Percentiles rank a stretch among this genome's conserved stretches.
Evolutionary conservation across 2,797 vertebrate genomes (phyloP).

Genomic region (Lutjanus argentimaculatus): DNA sequence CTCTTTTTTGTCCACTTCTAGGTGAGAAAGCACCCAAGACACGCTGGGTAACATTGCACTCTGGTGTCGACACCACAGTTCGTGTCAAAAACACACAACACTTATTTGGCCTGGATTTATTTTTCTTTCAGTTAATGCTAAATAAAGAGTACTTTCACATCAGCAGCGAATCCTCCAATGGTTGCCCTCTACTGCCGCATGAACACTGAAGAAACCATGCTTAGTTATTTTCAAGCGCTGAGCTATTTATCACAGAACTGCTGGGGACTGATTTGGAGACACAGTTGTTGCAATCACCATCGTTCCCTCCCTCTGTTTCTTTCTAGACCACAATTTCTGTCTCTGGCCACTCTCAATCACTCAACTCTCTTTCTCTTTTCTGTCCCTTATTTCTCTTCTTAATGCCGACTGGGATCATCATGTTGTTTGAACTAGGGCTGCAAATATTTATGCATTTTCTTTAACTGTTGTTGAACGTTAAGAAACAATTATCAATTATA

Average conservation of each 20-base stretch:
- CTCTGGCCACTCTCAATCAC: slow-evolving; percentile 10
- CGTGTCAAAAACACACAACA: not conserved
- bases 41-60: not conserved
- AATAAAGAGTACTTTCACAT: slow-evolving; percentile 15
- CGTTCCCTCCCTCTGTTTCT: slow-evolving; percentile 19
- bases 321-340: slow-evolving; percentile 21
- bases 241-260: slow-evolving; percentile 41
- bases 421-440: too few relatives aligned
- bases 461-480: too few relatives aligned
- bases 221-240: slow-evolving; percentile 18
- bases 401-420: slow-evolving; percentile 20
- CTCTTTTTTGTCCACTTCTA: too few relatives aligned
- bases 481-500: too few relatives aligned
- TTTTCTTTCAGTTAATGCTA: not conserved
- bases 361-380: slow-evolving; percentile 11
- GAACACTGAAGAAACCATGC: not conserved
- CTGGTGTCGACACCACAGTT: not conserved
- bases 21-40: too few relatives aligned
- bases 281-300: slow-evolving; percentile 16
- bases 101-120: not conserved
- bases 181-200: not conserved
- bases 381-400: slow-evolving; percentile 11
- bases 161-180: not conserved
- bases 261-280: slow-evolving; percentile 21
- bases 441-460: too few relatives aligned